A percentile compares a stretch with the other conserved stretches of the same genome.
These are phyloP conservation scores for Esox niger DNA, from an alignment of 2,113 vertebrate genomes.

Conservation along the genomic window DNA sequence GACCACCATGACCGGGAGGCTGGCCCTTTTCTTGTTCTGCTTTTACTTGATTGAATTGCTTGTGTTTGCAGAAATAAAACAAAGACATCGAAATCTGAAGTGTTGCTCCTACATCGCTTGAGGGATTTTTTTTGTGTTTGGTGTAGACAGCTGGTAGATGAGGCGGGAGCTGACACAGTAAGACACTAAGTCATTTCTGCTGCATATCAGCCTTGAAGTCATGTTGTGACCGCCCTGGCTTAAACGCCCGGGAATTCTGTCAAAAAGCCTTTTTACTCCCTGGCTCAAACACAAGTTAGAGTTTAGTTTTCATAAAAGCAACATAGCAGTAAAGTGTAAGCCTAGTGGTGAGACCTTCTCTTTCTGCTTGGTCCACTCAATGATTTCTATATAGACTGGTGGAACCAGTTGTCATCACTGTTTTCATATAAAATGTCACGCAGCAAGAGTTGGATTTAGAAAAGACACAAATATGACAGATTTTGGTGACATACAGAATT, in stretches of 20 bases:
- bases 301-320: slow-evolving; percentile 50
- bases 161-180: slow-evolving; percentile 37
- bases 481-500: too few species aligned
- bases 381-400: neutral
- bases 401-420: too few species aligned
- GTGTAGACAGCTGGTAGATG: slow-evolving; percentile 7
- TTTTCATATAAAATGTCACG: too few species aligned
- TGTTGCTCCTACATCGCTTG: slow-evolving; percentile 24
- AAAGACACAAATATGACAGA: neutral
- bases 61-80: slow-evolving; percentile 33
- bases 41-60: slow-evolving; percentile 28
- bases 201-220: slow-evolving; percentile 47
- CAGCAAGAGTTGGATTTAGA: too few species aligned
- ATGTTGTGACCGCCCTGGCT: slow-evolving; percentile 43
- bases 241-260: slow-evolving; percentile 41
- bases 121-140: slow-evolving; percentile 43
- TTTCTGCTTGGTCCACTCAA: slow-evolving; percentile 12
- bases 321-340: slow-evolving; percentile 35
- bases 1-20: slow-evolving; percentile 1
- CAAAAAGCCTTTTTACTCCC: slow-evolving; percentile 59
- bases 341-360: slow-evolving; percentile 42
- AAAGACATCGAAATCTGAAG: slow-evolving; percentile 13
- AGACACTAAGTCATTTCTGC: slow-evolving; percentile 52
- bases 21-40: slow-evolving; percentile 10
- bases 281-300: slow-evolving; percentile 59